Conservation (phyloP, 1,140 invertebrate genomes). For the Nasonia vitripennis region DNA sequence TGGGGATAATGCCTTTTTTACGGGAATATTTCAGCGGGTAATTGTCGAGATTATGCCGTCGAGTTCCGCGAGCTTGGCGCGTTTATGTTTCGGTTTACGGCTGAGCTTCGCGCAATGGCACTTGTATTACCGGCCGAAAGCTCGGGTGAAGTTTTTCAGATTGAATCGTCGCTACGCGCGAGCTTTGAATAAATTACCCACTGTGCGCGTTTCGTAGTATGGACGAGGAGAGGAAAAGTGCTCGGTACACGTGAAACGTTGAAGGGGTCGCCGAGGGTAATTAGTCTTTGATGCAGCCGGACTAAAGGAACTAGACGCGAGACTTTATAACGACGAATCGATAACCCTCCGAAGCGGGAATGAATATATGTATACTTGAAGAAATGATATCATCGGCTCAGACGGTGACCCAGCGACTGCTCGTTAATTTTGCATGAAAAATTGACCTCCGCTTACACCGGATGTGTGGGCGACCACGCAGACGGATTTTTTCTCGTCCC, state of each 20-base stretch:
- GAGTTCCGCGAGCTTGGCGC: not conserved
- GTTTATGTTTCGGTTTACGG: not conserved
- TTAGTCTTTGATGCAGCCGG: no score
- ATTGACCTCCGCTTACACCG: not conserved
- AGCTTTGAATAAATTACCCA: not conserved
- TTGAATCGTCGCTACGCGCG: not conserved
- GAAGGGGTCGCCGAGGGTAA: no score
- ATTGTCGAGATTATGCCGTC: constrained; percentile 20
- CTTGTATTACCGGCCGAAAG: not conserved
- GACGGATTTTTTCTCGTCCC: not conserved
- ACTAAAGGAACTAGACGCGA: not conserved
- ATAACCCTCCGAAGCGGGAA: not conserved
- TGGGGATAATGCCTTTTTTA: constrained; percentile 8
- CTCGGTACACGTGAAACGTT: no score
- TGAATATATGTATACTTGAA: not conserved
- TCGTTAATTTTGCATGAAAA: constrained; percentile 12
- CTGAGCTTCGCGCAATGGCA: not conserved
- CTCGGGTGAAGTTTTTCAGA: not conserved
- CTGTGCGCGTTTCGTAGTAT: no score
- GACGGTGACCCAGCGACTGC: not conserved
- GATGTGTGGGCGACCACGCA: not conserved
- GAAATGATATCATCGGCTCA: not conserved
- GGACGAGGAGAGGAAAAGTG: no score
- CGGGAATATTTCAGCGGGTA: not conserved
- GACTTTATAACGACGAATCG: not conserved